phyloP scores from a whole-genome alignment of 2,113 vertebrate genomes.

The Neodontobutis hainanensis region DNA sequence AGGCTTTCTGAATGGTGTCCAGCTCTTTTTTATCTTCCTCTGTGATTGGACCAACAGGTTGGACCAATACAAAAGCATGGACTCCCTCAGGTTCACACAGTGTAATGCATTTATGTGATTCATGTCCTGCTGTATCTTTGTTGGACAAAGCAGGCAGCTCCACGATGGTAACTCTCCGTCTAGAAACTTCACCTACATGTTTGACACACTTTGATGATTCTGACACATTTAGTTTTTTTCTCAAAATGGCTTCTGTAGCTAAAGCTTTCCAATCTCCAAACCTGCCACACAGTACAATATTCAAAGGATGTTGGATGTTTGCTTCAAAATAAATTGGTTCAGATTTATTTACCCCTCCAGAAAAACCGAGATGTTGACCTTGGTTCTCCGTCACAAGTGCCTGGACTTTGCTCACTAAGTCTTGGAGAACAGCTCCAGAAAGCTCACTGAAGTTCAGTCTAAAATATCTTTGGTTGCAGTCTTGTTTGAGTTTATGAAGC shows the following conservation, averaged over 20 bases:
- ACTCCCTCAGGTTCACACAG: conserved; percentile 39
- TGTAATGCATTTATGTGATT: conserved; percentile 18
- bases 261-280: conserved; percentile 38
- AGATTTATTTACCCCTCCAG: background rate
- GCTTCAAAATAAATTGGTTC: background rate
- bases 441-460: background rate
- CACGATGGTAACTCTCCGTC: conserved; percentile 29
- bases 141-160: conserved; percentile 40
- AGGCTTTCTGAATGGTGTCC: conserved; percentile 14
- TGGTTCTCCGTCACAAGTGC: background rate
- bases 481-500: background rate
- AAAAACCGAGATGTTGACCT: background rate
- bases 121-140: background rate
- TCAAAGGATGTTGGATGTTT: background rate
- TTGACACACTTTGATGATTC: conserved; percentile 24
- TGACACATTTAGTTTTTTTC: background rate
- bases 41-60: conserved; percentile 9
- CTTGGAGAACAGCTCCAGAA: background rate
- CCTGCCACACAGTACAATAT: conserved; percentile 56
- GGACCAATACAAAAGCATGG: conserved; percentile 31
- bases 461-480: background rate
- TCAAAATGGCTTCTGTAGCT: conserved; percentile 30
- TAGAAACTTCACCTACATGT: conserved; percentile 15
- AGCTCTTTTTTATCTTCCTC: conserved; percentile 5
- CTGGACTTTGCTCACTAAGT: background rate